These are phyloP conservation scores for Cyrtorhinus lividipennis DNA, from an alignment of 1,140 invertebrate species.

Conservation along the genomic window DNA sequence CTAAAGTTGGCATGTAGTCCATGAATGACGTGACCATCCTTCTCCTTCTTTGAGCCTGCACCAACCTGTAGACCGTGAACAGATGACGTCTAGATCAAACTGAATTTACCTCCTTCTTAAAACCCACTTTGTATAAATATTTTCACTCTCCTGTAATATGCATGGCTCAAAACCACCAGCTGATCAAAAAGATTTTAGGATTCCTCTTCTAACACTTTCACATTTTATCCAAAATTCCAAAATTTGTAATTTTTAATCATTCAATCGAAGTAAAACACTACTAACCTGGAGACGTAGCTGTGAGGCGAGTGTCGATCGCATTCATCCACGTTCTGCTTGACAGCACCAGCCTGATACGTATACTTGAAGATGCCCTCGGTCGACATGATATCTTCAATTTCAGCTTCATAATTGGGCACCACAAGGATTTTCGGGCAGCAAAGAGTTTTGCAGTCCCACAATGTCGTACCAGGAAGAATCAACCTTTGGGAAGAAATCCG, in stretches of 20 bases:
- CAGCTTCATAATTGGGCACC: background rate
- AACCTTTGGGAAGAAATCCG: conserved; percentile 16
- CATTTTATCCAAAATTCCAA: no score
- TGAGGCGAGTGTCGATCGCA: background rate
- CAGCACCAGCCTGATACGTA: background rate
- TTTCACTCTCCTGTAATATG: no score
- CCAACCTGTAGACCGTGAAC: background rate
- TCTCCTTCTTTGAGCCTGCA: background rate
- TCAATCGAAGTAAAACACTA: background rate
- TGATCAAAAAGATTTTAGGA: background rate
- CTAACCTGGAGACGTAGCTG: conserved; percentile 1
- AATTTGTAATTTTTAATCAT: no score
- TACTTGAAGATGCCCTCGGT: background rate
- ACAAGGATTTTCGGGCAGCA: background rate
- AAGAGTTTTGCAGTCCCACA: background rate
- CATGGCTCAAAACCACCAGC: background rate
- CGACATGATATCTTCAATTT: background rate
- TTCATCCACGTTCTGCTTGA: background rate
- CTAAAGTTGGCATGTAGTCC: background rate
- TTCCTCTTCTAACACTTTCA: background rate
- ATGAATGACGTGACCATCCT: background rate
- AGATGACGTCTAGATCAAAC: background rate
- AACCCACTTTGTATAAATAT: no score
- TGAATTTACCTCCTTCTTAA: no score
- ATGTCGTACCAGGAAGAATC: conserved; percentile 6